A percentile compares a stretch with the other conserved stretches of the same genome.
Evolutionary conservation across 2,113 vertebrate species (phyloP).

Genomic region (Danio rerio): DNA sequence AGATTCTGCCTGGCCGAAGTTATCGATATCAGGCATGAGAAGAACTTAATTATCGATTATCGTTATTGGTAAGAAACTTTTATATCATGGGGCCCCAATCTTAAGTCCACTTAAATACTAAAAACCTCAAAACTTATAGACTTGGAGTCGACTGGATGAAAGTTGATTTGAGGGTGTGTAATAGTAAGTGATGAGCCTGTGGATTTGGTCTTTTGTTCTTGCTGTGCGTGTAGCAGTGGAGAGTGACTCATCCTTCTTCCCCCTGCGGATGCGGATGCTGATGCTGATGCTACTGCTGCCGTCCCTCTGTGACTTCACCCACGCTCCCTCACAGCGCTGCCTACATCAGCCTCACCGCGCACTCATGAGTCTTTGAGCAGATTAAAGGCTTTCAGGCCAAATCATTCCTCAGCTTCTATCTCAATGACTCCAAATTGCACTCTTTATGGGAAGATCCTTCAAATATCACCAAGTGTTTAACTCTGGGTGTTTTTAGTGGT

Average conservation of each 20-base stretch:
- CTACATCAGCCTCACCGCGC: neutral
- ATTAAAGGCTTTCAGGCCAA: slow-evolving; percentile 28
- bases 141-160: neutral
- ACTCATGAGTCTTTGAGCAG: slow-evolving; percentile 14
- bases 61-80: too few species aligned
- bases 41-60: too few species aligned
- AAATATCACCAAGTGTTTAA: neutral
- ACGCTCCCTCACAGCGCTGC: slow-evolving; percentile 16
- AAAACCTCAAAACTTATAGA: neutral
- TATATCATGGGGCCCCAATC: too few species aligned
- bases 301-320: neutral
- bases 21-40: too few species aligned
- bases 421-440: slow-evolving; percentile 12
- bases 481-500: neutral
- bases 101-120: too few species aligned
- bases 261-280: neutral
- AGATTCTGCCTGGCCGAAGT: too few species aligned
- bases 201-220: slow-evolving; percentile 29
- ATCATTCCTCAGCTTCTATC: neutral
- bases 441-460: slow-evolving; percentile 9
- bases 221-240: neutral
- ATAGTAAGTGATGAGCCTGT: neutral
- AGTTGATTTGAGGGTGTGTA: neutral
- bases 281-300: neutral
- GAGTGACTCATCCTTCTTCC: slow-evolving; percentile 55